Base-by-base conservation (phyloP, 1,140 invertebrate species). In the Xylocopa sonorina region DNA sequence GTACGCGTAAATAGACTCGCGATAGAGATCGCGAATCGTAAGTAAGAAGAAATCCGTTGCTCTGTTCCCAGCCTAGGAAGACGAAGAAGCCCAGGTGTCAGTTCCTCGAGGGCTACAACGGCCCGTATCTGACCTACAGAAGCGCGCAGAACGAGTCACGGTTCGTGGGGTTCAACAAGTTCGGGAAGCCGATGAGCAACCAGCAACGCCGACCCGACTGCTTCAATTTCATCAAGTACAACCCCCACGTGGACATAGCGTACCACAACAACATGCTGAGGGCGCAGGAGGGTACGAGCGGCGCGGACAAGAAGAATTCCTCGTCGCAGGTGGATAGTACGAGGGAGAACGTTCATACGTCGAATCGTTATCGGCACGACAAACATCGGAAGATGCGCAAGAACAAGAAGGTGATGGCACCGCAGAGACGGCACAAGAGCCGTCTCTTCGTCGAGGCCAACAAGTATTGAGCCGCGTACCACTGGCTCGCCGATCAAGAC, bases 221-320 rank as follows among this genome's bases (percentile, higher is more conserved):
- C 85, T 92, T 92, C 87, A 93, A 93, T 83, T 94, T 94, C 91
- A 90, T 94, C 51, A 94, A 94, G 88, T 91, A 92, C 72, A 93
- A 93, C 77, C 90, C 92, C 38, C 90, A 90, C 62, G 92, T 92
- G 81, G 90, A 91, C 83, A 94, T 94, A 82, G 85, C 89, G 57
- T 89, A 92, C 18, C 94, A 94, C 88, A 94, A 94, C 89, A 88
- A 87, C 60, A 87, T 91, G 63, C 85, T 94, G 81, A 91, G 92
- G 69, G 89, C 86, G 78, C n/a, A n/a, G n/a, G n/a, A n/a, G n/a
- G 90, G 90, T 78, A 89, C 88, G 83, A 87, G 86, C 51, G 90
- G 89, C 9, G 88, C 89, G 84, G 86, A 88, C 38, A 84, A 85
- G 43, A 91, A 90, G 77, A 89, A 89, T 66, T 88, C 87, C 55